Percentiles rank a stretch among this genome's conserved stretches.
phyloP scores from a whole-genome alignment of 2,113 vertebrate species.

The Sphyrna mokarran region DNA sequence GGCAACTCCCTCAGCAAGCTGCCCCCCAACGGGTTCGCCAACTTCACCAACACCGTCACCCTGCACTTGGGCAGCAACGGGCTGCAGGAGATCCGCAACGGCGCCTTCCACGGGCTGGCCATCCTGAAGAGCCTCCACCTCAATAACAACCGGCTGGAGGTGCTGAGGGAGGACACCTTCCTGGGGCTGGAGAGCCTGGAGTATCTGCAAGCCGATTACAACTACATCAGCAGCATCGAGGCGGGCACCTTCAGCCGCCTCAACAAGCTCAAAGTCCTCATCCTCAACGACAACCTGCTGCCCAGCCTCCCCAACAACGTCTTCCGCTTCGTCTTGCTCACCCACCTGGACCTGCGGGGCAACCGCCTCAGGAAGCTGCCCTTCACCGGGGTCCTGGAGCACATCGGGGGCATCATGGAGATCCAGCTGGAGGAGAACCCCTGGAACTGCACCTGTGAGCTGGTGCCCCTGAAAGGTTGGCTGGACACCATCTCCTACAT shows the following conservation, averaged over 20 bases:
- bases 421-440: slow-evolving; percentile 97
- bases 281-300: slow-evolving; percentile 96
- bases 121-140: slow-evolving; percentile 87
- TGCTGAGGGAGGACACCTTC: slow-evolving; percentile 86
- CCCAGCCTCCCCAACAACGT: slow-evolving; percentile 87
- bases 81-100: slow-evolving; percentile 82
- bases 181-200: slow-evolving; percentile 88
- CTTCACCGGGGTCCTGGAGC: slow-evolving; percentile 90
- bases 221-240: slow-evolving; percentile 93
- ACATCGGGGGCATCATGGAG: slow-evolving; percentile 97
- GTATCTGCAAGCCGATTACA: slow-evolving; percentile 96
- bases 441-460: slow-evolving; percentile 95
- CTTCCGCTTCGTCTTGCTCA: slow-evolving; percentile 93
- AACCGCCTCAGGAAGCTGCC: slow-evolving; percentile 90
- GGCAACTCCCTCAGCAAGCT: slow-evolving; percentile 86
- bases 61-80: slow-evolving; percentile 95
- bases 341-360: slow-evolving; percentile 91
- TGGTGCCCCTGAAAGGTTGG: slow-evolving; percentile 92
- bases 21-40: slow-evolving; percentile 84
- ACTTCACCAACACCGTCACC: slow-evolving; percentile 87
- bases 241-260: slow-evolving; percentile 87
- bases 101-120: slow-evolving; percentile 83
- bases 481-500: slow-evolving; percentile 93
- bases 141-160: slow-evolving; percentile 94
- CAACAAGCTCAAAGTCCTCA: slow-evolving; percentile 93